These are phyloP conservation scores for Huso huso DNA, from an alignment of 2,797 vertebrate species.

Conservation along the genomic window DNA sequence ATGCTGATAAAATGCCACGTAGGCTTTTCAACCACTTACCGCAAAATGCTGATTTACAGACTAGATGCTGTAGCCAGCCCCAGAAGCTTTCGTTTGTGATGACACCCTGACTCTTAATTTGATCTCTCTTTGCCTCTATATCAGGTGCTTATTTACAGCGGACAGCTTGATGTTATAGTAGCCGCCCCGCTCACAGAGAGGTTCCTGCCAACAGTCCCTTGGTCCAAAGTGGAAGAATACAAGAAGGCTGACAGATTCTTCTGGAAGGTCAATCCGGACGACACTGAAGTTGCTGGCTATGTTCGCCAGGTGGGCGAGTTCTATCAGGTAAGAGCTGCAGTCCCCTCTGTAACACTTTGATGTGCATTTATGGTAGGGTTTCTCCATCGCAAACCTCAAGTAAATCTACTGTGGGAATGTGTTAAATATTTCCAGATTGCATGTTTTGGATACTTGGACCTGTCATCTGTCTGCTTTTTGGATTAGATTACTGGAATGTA, in stretches of 20 bases:
- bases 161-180: constrained; percentile 77
- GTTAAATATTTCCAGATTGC: not conserved
- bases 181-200: constrained; percentile 70
- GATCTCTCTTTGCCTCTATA: not conserved
- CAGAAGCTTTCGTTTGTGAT: not conserved
- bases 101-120: not conserved
- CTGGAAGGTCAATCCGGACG: constrained; percentile 70
- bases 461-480: no score
- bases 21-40: not conserved
- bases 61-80: not conserved
- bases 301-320: constrained; percentile 69
- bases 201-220: constrained; percentile 67
- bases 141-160: constrained; percentile 77
- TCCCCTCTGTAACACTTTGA: no score
- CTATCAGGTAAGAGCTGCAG: constrained; percentile 59
- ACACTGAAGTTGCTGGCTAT: constrained; percentile 76
- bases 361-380: no score
- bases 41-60: constrained; percentile 3
- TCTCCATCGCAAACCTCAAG: no score
- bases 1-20: constrained; percentile 5
- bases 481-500: no score
- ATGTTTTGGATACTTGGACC: no score
- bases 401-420: not conserved
- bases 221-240: constrained; percentile 61
- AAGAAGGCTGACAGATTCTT: constrained; percentile 48